Percentiles rank a stretch among this genome's conserved stretches.
Evolutionary conservation across 2,113 vertebrate genomes (phyloP).

Genomic region (Paradisaea rubra): DNA sequence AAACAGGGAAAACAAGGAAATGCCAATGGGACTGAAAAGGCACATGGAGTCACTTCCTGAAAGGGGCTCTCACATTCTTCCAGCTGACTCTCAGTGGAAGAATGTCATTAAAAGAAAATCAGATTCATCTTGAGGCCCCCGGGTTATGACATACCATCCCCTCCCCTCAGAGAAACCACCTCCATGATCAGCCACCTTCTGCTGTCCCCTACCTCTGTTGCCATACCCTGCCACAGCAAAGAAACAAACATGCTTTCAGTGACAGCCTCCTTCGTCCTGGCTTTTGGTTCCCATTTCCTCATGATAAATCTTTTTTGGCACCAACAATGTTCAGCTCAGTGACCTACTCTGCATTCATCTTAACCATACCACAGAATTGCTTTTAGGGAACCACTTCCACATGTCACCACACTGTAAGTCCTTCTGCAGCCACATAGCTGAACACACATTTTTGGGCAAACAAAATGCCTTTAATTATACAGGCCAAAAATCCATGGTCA

Average conservation of each 20-base stretch:
- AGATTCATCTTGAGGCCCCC: neutral
- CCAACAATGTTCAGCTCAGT: neutral
- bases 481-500: neutral
- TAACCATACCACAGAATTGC: neutral
- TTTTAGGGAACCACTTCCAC: neutral
- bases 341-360: accelerated
- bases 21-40: neutral
- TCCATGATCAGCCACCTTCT: neutral
- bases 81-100: neutral
- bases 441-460: neutral
- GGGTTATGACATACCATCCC: neutral
- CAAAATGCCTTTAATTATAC: neutral
- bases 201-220: neutral
- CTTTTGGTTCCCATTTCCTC: neutral
- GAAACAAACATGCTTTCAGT: neutral
- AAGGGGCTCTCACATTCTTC: neutral
- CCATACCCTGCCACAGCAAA: neutral
- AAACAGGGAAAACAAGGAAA: neutral
- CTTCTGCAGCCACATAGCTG: neutral
- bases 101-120: neutral
- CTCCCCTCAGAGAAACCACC: neutral
- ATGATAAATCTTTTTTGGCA: neutral
- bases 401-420: neutral
- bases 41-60: neutral
- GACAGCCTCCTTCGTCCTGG: neutral